Evolutionary conservation across 2,797 vertebrate genomes (phyloP).

Genomic region (Peromyscus aztecus): DNA sequence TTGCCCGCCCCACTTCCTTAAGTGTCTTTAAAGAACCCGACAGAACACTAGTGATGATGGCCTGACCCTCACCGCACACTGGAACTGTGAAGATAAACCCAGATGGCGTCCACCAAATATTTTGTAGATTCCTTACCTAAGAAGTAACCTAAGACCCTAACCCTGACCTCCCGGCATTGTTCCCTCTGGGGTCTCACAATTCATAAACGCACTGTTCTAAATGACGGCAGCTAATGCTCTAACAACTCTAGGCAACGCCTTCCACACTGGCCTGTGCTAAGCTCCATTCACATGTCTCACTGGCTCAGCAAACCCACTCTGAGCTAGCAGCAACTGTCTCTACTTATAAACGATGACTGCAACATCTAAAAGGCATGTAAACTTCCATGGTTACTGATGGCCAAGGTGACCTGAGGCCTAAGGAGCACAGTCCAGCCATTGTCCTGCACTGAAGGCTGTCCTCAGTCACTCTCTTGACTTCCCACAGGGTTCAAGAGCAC

Average conservation of each 20-base stretch:
- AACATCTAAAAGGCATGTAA: neutral
- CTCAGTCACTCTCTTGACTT: neutral
- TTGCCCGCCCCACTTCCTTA: neutral
- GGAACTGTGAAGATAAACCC: neutral
- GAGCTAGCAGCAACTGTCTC: neutral
- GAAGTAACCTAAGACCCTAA: constrained; percentile 24
- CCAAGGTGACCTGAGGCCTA: neutral
- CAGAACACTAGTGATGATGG: neutral
- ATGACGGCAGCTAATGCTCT: neutral
- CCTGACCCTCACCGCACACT: neutral
- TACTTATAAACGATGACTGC: neutral
- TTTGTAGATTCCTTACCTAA: neutral
- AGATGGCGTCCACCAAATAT: neutral
- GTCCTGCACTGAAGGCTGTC: neutral
- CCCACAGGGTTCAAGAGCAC: neutral
- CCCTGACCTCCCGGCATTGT: neutral
- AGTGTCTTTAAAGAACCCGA: neutral
- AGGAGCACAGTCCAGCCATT: rapidly evolving
- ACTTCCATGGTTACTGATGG: neutral
- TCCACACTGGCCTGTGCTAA: neutral
- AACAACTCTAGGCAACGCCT: neutral
- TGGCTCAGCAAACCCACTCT: neutral
- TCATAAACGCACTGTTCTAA: neutral
- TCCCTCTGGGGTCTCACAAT: neutral
- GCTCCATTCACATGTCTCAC: neutral